Conservation (phyloP, 2,888 invertebrate genomes). For the Drosophila macrospina region DNA sequence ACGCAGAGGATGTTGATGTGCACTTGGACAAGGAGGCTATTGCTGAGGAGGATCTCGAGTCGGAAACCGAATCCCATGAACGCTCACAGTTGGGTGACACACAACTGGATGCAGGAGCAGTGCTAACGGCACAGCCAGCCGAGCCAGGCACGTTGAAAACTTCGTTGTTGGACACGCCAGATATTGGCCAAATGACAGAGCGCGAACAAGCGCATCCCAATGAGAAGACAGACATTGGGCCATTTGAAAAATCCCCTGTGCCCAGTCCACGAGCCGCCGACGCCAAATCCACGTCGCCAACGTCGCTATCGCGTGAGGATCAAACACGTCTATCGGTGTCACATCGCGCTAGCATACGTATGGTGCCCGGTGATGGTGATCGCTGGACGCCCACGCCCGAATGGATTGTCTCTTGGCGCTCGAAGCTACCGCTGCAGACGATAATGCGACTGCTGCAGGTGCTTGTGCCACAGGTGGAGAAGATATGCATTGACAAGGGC, state of each 20-base stretch:
- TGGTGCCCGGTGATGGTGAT: slow-evolving; percentile 83
- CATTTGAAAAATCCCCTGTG: slow-evolving; percentile 62
- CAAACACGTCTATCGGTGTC: slow-evolving; percentile 79
- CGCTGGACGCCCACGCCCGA: slow-evolving; percentile 96
- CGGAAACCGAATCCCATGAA: slow-evolving; percentile 77
- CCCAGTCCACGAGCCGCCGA: slow-evolving; percentile 44
- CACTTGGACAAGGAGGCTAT: slow-evolving; percentile 83
- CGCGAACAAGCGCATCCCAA: slow-evolving; percentile 94
- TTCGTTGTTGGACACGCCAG: slow-evolving; percentile 95
- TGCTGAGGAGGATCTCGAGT: slow-evolving; percentile 67
- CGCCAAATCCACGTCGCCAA: slow-evolving; percentile 61
- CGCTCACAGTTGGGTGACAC: slow-evolving; percentile 61
- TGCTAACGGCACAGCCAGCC: slow-evolving; percentile 92
- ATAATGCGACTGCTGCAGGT: slow-evolving; percentile 99
- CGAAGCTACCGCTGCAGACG: slow-evolving; percentile 98
- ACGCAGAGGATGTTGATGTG: slow-evolving; percentile 84
- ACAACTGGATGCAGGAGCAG: slow-evolving; percentile 90
- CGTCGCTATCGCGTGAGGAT: slow-evolving; percentile 55
- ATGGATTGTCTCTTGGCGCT: slow-evolving; percentile 98
- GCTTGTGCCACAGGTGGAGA: slow-evolving; percentile 99
- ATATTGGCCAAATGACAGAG: slow-evolving; percentile 96
- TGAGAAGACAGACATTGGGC: slow-evolving; percentile 68
- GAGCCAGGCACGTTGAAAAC: slow-evolving; percentile 97
- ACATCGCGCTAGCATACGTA: slow-evolving; percentile 89
- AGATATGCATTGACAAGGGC: slow-evolving; percentile 99